A percentile compares a stretch with the other conserved stretches of the same genome.
Evolutionary conservation across 2,888 invertebrate species (phyloP).

Genomic region (Antheraea assamensis): DNA sequence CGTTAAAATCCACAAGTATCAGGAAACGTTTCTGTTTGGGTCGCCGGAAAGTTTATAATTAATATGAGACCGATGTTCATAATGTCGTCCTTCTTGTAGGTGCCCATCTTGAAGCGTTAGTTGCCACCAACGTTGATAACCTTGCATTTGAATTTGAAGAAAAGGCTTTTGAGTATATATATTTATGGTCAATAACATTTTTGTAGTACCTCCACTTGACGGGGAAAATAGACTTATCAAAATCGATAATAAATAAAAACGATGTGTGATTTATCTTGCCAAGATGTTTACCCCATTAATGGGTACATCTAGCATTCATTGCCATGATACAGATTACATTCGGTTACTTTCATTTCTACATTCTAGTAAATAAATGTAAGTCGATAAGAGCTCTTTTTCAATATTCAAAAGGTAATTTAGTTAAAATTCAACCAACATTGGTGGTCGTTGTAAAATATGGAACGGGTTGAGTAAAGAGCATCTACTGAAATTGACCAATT

Average conservation of each 20-base stretch:
- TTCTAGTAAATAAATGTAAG: background rate
- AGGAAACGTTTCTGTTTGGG: too few species aligned
- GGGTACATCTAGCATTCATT: background rate
- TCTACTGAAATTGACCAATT: constrained; percentile 11
- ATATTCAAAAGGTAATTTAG: constrained; percentile 11
- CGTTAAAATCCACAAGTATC: too few species aligned
- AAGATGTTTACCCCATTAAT: background rate
- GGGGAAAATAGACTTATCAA: background rate
- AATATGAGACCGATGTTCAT: too few species aligned
- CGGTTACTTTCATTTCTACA: background rate
- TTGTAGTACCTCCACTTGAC: background rate
- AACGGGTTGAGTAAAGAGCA: background rate
- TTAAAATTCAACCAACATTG: constrained; percentile 12
- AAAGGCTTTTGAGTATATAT: background rate
- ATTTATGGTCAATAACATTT: background rate
- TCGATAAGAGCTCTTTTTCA: background rate
- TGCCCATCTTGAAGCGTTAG: too few species aligned
- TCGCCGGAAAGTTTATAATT: too few species aligned
- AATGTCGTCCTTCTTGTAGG: too few species aligned
- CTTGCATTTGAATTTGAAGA: background rate
- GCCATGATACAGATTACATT: background rate
- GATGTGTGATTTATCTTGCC: background rate
- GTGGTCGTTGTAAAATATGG: background rate
- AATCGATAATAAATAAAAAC: background rate
- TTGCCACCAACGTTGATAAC: too few species aligned